These are phyloP conservation scores for Hypocryptadius cinnamomeus DNA, from an alignment of 2,113 vertebrate genomes.

Conservation along the genomic window DNA sequence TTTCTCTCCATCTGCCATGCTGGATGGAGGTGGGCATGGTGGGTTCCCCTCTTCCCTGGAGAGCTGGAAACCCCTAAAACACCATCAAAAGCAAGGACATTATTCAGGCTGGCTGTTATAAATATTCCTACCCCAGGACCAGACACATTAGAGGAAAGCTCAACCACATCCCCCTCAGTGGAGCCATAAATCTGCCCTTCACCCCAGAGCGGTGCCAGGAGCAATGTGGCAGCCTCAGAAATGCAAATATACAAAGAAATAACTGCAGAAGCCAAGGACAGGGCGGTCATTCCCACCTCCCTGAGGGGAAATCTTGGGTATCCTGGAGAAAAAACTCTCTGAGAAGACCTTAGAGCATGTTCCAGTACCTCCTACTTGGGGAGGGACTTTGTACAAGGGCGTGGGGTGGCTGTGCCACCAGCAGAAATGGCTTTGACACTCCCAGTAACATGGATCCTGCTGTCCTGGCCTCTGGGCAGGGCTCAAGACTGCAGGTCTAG, in stretches of 20 bases:
- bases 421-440: not conserved
- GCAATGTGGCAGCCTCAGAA: rapidly evolving
- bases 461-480: not conserved
- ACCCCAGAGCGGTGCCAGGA: not conserved
- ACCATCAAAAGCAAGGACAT: not conserved
- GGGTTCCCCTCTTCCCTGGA: not conserved
- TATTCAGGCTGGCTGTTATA: not conserved
- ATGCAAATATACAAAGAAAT: not conserved
- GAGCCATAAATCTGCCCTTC: not conserved
- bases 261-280: not conserved
- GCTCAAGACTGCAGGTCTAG: not conserved
- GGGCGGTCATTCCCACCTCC: not conserved
- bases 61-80: not conserved
- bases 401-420: not conserved
- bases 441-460: rapidly evolving
- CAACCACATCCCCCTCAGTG: rapidly evolving
- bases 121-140: not conserved
- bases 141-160: not conserved
- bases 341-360: not conserved
- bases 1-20: not conserved
- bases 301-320: not conserved
- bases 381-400: not conserved
- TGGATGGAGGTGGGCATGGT: rapidly evolving
- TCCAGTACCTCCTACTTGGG: not conserved
- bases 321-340: not conserved